Evolutionary conservation across 2,113 vertebrate species (phyloP).

Genomic region (Pagrus major): DNA sequence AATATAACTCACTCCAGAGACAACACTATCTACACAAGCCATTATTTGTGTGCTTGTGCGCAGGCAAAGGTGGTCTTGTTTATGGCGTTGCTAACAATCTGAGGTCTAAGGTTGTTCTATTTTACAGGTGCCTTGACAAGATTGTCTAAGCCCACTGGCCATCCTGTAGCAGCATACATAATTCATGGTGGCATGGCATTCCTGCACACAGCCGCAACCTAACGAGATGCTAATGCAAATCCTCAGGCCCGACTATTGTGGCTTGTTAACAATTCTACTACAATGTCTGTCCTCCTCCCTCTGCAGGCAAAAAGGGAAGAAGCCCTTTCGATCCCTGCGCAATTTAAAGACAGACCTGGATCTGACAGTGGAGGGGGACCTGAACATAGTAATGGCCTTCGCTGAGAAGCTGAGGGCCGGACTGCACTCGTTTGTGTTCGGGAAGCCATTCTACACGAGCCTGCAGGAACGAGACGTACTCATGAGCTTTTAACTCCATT

Average conservation of each 20-base stretch:
- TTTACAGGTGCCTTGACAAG: conserved; percentile 65
- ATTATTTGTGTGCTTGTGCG: conserved; percentile 28
- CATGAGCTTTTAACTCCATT: conserved; percentile 89
- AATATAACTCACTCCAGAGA: conserved; percentile 8
- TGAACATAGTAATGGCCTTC: conserved; percentile 96
- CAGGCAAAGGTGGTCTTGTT: conserved; percentile 46
- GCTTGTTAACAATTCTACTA: conserved; percentile 23
- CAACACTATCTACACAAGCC: conserved; percentile 15
- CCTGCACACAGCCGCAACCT: conserved; percentile 52
- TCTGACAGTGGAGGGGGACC: conserved; percentile 94
- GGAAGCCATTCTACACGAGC: conserved; percentile 94
- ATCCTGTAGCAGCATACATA: conserved; percentile 66
- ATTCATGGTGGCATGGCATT: conserved; percentile 56
- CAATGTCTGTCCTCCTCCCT: conserved; percentile 1
- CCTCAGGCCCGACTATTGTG: conserved; percentile 30
- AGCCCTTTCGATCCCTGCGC: conserved; percentile 93
- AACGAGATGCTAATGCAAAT: conserved; percentile 50
- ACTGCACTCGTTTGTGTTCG: conserved; percentile 95
- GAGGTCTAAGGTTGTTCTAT: conserved; percentile 58
- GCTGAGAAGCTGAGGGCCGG: conserved; percentile 97
- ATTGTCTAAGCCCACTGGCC: conserved; percentile 56
- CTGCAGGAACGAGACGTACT: conserved; percentile 94
- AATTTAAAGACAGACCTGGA: conserved; percentile 95
- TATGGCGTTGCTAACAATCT: conserved; percentile 42
- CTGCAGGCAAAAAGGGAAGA: conserved; percentile 95